Percentiles rank a stretch among this genome's conserved stretches.
These are phyloP conservation scores for Diorhabda elongata DNA, from an alignment of 1,140 invertebrate species.

Conservation along the genomic window DNA sequence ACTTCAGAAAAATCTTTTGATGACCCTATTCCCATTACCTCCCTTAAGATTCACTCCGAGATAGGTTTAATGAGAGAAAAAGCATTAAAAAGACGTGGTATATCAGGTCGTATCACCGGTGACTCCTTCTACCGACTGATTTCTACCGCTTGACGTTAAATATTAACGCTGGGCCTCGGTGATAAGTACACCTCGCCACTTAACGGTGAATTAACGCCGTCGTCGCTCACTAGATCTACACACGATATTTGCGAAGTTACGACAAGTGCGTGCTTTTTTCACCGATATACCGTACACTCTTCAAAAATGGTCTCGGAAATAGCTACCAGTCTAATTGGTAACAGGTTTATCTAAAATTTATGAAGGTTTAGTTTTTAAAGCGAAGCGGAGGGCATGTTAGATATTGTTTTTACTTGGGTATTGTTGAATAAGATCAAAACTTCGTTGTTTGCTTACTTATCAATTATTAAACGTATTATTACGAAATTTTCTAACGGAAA, in stretches of 20 bases:
- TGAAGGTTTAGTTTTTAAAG: constrained; percentile 11
- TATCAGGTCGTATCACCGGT: constrained; percentile 32
- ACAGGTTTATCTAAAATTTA: constrained; percentile 26
- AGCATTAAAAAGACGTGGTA: constrained; percentile 44
- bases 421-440: neutral
- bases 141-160: constrained; percentile 37
- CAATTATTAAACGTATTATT: no score
- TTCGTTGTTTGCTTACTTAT: neutral
- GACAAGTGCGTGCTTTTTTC: constrained; percentile 34
- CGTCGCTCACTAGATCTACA: constrained; percentile 26
- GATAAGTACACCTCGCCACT: constrained; percentile 42
- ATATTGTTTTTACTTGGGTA: neutral
- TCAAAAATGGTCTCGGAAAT: constrained; percentile 24
- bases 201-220: constrained; percentile 30
- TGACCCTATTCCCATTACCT: neutral
- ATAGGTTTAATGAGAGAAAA: constrained; percentile 42
- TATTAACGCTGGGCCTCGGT: constrained; percentile 44
- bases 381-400: neutral
- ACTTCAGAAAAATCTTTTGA: neutral
- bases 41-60: constrained; percentile 41
- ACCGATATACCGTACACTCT: constrained; percentile 20
- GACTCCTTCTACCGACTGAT: constrained; percentile 27
- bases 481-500: no score
- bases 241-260: constrained; percentile 32
- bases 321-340: constrained; percentile 24